Conservation (phyloP, 2,113 vertebrate genomes). For the Hyaena hyaena region DNA sequence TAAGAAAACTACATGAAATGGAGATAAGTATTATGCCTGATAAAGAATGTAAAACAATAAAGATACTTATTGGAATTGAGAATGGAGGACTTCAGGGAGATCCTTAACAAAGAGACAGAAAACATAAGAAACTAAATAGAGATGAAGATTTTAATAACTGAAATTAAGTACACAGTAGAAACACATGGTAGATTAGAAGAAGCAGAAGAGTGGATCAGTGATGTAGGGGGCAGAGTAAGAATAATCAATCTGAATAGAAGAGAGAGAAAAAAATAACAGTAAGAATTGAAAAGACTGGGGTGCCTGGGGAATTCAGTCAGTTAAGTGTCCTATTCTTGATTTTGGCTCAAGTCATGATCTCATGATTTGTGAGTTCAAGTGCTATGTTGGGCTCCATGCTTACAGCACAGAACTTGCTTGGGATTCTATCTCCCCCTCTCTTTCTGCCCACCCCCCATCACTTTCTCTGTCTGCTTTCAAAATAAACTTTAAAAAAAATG, state of each 20-base stretch:
- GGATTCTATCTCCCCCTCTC: too few relatives aligned
- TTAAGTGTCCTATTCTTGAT: too few relatives aligned
- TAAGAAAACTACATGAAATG: not conserved
- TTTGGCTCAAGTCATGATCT: too few relatives aligned
- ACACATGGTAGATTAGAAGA: not conserved
- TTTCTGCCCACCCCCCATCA: too few relatives aligned
- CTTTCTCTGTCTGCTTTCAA: too few relatives aligned
- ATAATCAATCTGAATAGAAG: not conserved
- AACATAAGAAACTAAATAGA: not conserved
- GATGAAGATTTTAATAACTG: not conserved
- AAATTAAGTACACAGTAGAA: not conserved
- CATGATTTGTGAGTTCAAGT: too few relatives aligned
- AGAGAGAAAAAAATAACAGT: not conserved
- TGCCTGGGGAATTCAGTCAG: too few relatives aligned
- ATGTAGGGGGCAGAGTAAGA: not conserved
- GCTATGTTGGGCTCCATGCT: too few relatives aligned
- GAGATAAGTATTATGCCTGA: not conserved
- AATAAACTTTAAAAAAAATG: too few relatives aligned
- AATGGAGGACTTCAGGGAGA: not conserved
- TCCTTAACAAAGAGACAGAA: not conserved
- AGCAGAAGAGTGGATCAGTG: not conserved
- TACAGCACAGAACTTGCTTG: too few relatives aligned
- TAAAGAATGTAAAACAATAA: not conserved
- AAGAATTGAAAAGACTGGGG: not conserved
- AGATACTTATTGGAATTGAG: not conserved